Percentiles rank a stretch among this genome's conserved stretches.
Conservation (phyloP, 2,797 vertebrate species). For the Pantherophis alleghaniensis region DNA sequence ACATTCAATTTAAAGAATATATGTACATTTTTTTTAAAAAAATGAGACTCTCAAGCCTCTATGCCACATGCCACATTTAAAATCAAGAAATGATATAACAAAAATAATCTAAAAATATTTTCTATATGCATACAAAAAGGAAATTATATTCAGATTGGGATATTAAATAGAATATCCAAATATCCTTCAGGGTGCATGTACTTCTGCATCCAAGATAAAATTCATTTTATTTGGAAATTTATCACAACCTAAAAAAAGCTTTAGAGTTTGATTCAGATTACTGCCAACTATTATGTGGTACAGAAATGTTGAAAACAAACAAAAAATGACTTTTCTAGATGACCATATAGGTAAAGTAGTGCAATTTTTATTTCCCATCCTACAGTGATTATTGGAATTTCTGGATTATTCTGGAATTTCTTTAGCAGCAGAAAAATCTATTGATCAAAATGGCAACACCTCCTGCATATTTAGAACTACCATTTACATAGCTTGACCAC, state of each 20-base stretch:
- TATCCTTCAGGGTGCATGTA: not conserved
- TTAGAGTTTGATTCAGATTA: not conserved
- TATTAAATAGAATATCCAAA: not conserved
- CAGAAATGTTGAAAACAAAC: not conserved
- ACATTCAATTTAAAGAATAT: not conserved
- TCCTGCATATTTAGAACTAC: not conserved
- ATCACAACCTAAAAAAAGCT: not conserved
- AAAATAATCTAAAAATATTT: not conserved
- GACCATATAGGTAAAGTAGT: not conserved
- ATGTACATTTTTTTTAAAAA: not conserved
- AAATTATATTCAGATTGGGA: not conserved
- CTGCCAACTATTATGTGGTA: not conserved
- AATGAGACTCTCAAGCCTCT: not conserved
- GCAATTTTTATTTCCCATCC: not conserved
- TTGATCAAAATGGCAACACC: not conserved
- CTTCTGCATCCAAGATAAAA: not conserved
- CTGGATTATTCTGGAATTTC: not conserved
- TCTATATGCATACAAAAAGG: not conserved
- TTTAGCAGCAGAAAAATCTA: not conserved
- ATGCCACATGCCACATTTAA: not conserved
- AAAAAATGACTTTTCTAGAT: not conserved
- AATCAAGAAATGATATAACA: not conserved
- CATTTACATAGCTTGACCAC: not conserved
- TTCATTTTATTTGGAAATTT: not conserved
- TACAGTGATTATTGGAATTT: not conserved